Evolutionary conservation across 1,140 invertebrate species (phyloP).

Genomic region (Manduca sexta): DNA sequence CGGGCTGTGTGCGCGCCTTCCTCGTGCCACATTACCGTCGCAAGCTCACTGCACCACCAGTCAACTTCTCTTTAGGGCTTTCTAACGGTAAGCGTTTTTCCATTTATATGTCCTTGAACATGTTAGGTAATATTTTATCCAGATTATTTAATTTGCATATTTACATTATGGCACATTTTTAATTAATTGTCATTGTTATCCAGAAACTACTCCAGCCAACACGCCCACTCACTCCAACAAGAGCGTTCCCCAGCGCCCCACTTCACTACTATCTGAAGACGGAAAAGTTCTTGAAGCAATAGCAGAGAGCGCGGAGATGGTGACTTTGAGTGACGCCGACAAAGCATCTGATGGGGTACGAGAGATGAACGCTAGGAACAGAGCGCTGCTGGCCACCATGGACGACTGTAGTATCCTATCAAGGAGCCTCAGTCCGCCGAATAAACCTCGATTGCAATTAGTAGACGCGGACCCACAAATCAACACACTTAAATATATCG

Average conservation of each 20-base stretch:
- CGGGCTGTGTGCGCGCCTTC: conserved; percentile 82
- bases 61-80: conserved; percentile 80
- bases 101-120: background rate
- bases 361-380: conserved; percentile 59
- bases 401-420: conserved; percentile 70
- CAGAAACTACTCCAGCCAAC: conserved; percentile 67
- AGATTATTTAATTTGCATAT: too few species aligned
- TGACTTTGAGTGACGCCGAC: conserved; percentile 57
- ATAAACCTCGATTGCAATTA: conserved; percentile 60
- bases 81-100: conserved; percentile 74
- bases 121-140: too few species aligned
- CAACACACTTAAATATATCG: conserved; percentile 75
- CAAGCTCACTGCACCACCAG: conserved; percentile 74
- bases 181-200: too few species aligned
- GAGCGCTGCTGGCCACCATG: conserved; percentile 64
- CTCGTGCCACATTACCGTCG: conserved; percentile 88
- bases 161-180: too few species aligned
- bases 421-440: conserved; percentile 63
- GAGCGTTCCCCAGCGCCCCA: conserved; percentile 46
- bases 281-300: conserved; percentile 64
- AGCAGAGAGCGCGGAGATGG: conserved; percentile 65
- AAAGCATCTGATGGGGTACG: conserved; percentile 45
- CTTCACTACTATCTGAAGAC: conserved; percentile 59
- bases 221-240: conserved; percentile 61
- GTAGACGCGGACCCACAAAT: conserved; percentile 76